phyloP scores from a whole-genome alignment of 2,797 vertebrate genomes.

The Anguilla megastoma region DNA sequence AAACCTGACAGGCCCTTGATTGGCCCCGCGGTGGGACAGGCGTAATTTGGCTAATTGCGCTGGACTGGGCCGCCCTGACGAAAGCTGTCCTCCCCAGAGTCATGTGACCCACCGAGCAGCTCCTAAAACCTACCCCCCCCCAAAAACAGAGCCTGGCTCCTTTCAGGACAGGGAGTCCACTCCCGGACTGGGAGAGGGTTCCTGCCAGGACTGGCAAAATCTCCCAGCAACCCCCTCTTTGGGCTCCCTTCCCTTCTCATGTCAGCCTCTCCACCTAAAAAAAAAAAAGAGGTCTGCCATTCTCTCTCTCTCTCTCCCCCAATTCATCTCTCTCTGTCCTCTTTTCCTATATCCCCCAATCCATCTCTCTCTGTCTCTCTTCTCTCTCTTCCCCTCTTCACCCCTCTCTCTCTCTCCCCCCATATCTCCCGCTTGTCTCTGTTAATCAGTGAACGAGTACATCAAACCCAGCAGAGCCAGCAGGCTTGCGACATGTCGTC shows the following conservation, averaged over 20 bases:
- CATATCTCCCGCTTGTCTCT: not conserved
- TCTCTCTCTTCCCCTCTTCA: no score
- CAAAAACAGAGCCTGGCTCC: not conserved
- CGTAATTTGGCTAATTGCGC: slow-evolving; percentile 99
- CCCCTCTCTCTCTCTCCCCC: not conserved
- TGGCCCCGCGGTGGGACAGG: slow-evolving; percentile 84
- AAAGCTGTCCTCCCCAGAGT: slow-evolving; percentile 97
- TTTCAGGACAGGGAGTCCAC: slow-evolving; percentile 52
- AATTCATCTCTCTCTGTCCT: no score
- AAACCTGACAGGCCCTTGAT: slow-evolving; percentile 92
- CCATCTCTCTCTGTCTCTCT: slow-evolving; percentile 27
- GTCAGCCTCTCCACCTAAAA: no score
- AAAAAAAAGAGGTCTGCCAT: no score
- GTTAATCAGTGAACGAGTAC: not conserved
- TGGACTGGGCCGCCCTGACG: slow-evolving; percentile 99
- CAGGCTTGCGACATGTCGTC: slow-evolving; percentile 74
- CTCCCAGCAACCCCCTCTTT: not conserved
- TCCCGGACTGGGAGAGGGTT: slow-evolving; percentile 56
- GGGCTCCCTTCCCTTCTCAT: not conserved
- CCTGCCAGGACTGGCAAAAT: slow-evolving; percentile 35
- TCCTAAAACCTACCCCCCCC: slow-evolving; percentile 52
- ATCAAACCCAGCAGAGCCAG: not conserved
- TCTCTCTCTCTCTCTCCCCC: no score
- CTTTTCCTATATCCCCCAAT: slow-evolving; percentile 40
- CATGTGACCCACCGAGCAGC: slow-evolving; percentile 87